Percentiles rank a stretch among this genome's conserved stretches.
Evolutionary conservation across 2,113 vertebrate species (phyloP).

Genomic region (Diphyllodes magnificus): DNA sequence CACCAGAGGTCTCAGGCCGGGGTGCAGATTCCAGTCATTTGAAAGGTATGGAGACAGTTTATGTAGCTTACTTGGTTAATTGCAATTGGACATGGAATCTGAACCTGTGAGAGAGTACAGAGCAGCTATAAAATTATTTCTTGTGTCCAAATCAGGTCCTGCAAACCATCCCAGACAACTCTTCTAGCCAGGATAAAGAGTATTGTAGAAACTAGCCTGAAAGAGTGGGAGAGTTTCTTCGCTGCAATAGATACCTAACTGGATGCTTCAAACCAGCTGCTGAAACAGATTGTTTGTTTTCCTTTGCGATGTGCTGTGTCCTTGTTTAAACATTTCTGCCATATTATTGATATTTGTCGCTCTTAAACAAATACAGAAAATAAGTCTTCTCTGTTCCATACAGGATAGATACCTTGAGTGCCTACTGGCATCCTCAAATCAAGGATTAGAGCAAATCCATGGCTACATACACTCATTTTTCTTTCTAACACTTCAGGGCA

Average conservation of each 20-base stretch:
- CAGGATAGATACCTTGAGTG: background rate
- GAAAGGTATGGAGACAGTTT: background rate
- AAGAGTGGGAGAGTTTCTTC: background rate
- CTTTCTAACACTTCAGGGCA: constrained; percentile 46
- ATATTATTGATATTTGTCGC: constrained; percentile 15
- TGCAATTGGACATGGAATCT: background rate
- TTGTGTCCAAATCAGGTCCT: background rate
- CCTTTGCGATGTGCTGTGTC: background rate
- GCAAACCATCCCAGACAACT: background rate
- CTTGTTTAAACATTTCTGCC: constrained; percentile 29
- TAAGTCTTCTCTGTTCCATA: background rate
- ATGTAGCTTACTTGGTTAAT: background rate
- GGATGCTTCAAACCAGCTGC: constrained; percentile 10
- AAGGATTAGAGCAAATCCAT: constrained; percentile 1
- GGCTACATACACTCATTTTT: constrained; percentile 8
- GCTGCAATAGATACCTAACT: background rate
- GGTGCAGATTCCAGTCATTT: background rate
- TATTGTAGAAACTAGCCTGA: background rate
- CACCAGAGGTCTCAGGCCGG: background rate
- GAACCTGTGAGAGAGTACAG: background rate
- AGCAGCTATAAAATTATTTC: background rate
- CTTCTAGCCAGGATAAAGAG: background rate
- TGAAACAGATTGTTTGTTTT: constrained; percentile 15
- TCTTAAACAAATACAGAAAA: constrained; percentile 7
- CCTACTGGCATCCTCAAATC: background rate